Evolutionary conservation across 2,797 vertebrate genomes (phyloP).

Genomic region (Pangasius mekongensis): DNA sequence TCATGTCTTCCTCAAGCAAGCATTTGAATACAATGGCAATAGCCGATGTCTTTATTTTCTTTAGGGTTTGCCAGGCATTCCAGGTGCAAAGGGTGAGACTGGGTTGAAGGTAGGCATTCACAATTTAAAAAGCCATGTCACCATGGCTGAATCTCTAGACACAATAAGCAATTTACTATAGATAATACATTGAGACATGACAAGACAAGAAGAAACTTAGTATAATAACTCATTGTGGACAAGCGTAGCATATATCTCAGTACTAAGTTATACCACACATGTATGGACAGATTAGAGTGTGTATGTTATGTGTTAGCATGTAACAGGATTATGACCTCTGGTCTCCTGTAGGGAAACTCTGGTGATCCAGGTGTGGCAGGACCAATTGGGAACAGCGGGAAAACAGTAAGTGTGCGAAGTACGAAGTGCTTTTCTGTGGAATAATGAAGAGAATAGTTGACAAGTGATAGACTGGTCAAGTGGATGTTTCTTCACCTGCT

Average conservation of each 20-base stretch:
- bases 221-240: neutral
- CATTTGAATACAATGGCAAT: neutral
- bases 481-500: neutral
- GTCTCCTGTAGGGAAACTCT: slow-evolving; percentile 74
- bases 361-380: slow-evolving; percentile 85
- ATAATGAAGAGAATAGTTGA: neutral
- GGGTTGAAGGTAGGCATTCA: slow-evolving; percentile 80
- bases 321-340: slow-evolving; percentile 13
- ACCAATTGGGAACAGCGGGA: slow-evolving; percentile 88
- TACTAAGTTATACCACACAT: neutral
- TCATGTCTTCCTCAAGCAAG: neutral
- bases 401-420: slow-evolving; percentile 78
- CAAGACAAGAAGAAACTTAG: neutral
- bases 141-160: neutral
- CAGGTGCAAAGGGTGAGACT: slow-evolving; percentile 82
- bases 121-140: neutral
- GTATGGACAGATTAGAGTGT: neutral
- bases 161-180: neutral
- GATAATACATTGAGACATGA: neutral
- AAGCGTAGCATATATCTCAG: neutral
- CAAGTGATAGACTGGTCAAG: neutral
- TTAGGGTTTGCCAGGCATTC: slow-evolving; percentile 88
- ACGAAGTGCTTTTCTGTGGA: slow-evolving; percentile 1
- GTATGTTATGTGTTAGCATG: neutral
- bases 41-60: slow-evolving; percentile 17